Evolutionary conservation across 2,888 invertebrate species (phyloP).

Genomic region (Gymnocheta viridis): DNA sequence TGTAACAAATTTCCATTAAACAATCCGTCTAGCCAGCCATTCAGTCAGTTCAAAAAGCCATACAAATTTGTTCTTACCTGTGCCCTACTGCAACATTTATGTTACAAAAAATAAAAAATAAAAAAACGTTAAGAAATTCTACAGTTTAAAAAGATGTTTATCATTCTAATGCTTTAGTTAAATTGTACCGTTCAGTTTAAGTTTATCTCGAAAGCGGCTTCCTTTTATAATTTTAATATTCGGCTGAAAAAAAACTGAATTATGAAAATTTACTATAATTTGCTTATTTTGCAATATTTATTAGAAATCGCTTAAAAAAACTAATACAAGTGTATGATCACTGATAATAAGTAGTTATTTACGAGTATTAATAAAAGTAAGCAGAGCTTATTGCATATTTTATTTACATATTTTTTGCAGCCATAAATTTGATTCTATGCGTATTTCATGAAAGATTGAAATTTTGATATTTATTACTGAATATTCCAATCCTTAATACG

Average conservation of each 20-base stretch:
- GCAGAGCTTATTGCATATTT: no score
- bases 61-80: slow-evolving; percentile 42
- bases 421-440: no score
- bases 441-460: no score
- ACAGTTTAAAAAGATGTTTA: slow-evolving; percentile 49
- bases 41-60: slow-evolving; percentile 27
- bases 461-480: no score
- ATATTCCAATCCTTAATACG: no score
- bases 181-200: slow-evolving; percentile 30
- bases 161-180: slow-evolving; percentile 49
- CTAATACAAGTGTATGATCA: background rate
- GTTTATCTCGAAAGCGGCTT: slow-evolving; percentile 32
- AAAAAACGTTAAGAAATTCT: slow-evolving; percentile 10
- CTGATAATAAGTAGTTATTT: background rate
- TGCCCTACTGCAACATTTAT: slow-evolving; percentile 28
- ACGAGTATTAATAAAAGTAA: no score
- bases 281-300: background rate
- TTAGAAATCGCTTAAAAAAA: background rate
- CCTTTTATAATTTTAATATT: slow-evolving; percentile 20
- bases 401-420: no score
- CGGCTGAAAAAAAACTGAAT: background rate
- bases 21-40: background rate
- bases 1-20: background rate
- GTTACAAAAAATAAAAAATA: background rate
- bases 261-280: background rate